Evolutionary conservation across 2,888 invertebrate species (phyloP).

Genomic region (Cataglyphis albicans): DNA sequence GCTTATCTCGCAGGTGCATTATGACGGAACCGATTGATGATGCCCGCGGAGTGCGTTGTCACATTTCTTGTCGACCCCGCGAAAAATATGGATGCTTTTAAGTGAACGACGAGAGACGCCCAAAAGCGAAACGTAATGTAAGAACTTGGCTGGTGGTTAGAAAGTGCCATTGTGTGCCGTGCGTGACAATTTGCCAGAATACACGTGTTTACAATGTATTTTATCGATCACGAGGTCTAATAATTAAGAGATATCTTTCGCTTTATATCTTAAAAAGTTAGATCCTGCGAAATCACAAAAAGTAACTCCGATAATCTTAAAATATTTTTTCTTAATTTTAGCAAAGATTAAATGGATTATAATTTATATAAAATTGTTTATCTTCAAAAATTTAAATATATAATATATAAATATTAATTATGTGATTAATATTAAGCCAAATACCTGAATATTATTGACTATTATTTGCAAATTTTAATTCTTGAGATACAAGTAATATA

Average conservation of each 20-base stretch:
- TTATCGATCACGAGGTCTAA: background rate
- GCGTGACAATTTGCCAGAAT: background rate
- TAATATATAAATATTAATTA: background rate
- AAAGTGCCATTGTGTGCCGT: background rate
- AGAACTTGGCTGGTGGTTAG: conserved; percentile 1
- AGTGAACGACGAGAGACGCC: conserved; percentile 38
- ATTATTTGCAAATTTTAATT: background rate
- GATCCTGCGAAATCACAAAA: background rate
- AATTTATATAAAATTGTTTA: background rate
- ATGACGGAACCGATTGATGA: conserved; percentile 61
- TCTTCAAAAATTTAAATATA: background rate
- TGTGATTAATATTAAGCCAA: conserved; percentile 2
- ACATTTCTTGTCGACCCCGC: conserved; percentile 47
- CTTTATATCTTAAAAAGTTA: background rate
- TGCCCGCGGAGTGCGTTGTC: conserved; percentile 50
- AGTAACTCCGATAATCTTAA: background rate
- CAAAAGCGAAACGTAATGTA: conserved; percentile 28
- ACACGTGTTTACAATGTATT: background rate
- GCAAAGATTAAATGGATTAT: background rate
- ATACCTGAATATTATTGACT: background rate
- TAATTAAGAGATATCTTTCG: background rate
- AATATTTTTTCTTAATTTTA: background rate
- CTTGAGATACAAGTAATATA: background rate
- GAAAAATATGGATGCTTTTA: conserved; percentile 73
- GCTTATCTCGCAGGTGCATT: conserved; percentile 53